Conservation (phyloP, 2,888 invertebrate species). For the Melipona beecheii region DNA sequence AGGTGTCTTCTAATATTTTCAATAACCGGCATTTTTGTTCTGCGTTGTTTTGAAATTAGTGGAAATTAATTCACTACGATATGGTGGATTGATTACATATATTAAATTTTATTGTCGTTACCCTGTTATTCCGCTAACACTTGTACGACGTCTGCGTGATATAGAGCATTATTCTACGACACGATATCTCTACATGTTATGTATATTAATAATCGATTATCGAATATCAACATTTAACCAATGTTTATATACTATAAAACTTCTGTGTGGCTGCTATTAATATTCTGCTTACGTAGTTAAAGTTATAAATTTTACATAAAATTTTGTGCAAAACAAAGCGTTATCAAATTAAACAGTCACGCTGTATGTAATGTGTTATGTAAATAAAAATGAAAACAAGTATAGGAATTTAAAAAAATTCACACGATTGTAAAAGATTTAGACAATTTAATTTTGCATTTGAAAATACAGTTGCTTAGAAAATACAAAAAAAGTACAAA, state of each 20-base stretch:
- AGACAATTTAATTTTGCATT: neutral
- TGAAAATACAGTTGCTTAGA: neutral
- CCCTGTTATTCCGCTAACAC: conserved; percentile 14
- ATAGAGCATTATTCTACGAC: conserved; percentile 1
- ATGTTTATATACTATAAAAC: conserved; percentile 39
- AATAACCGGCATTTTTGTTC: neutral
- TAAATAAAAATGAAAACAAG: neutral
- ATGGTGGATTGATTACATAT: neutral
- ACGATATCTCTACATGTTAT: conserved; percentile 33
- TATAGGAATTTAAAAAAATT: neutral
- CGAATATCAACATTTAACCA: conserved; percentile 47
- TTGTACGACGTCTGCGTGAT: conserved; percentile 19
- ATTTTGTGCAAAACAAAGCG: conserved; percentile 2
- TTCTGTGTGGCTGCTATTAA: conserved; percentile 38
- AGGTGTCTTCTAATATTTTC: neutral
- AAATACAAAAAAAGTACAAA: too few species aligned
- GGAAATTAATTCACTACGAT: neutral
- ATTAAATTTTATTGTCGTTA: conserved; percentile 3
- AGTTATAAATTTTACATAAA: conserved; percentile 38
- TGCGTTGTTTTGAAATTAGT: neutral
- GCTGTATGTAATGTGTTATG: neutral
- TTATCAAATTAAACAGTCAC: conserved; percentile 7
- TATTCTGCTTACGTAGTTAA: conserved; percentile 18
- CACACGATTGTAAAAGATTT: too few species aligned
- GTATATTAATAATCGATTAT: conserved; percentile 55